phyloP scores from a whole-genome alignment of 2,113 vertebrate genomes.

The Siniperca knerii region DNA sequence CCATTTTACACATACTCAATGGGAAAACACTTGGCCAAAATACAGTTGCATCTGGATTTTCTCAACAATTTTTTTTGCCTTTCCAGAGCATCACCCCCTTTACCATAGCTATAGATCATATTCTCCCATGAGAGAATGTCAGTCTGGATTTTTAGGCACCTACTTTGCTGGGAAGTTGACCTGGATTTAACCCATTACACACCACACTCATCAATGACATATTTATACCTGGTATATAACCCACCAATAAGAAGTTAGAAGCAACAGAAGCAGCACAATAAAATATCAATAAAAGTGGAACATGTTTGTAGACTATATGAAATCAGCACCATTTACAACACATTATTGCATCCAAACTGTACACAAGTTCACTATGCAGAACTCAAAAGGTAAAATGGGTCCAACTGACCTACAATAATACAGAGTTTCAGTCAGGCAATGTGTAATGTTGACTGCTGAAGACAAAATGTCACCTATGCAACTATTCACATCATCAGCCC shows the following conservation, averaged over 20 bases:
- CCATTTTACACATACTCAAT: conserved; percentile 18
- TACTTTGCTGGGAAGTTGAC: neutral
- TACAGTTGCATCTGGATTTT: conserved; percentile 54
- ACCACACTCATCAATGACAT: conserved; percentile 6
- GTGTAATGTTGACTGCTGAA: neutral
- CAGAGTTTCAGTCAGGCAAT: neutral
- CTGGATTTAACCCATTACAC: conserved; percentile 8
- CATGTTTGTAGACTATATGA: neutral
- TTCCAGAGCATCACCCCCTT: conserved; percentile 8
- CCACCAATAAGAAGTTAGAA: neutral
- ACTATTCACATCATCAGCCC: neutral
- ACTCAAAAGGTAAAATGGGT: neutral
- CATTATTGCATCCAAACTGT: neutral
- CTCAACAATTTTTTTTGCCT: conserved; percentile 31
- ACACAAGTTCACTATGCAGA: too few relatives aligned
- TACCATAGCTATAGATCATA: conserved; percentile 35
- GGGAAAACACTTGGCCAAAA: conserved; percentile 25
- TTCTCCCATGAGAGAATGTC: neutral
- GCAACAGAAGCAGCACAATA: neutral
- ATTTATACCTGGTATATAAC: neutral
- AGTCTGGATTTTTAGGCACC: conserved; percentile 19
- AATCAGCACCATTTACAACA: neutral
- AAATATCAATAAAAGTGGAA: neutral
- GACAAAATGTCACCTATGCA: conserved; percentile 1
- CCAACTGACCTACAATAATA: neutral